Base-by-base conservation (phyloP, 2,888 invertebrate species). In the Deilephila elpenor region DNA sequence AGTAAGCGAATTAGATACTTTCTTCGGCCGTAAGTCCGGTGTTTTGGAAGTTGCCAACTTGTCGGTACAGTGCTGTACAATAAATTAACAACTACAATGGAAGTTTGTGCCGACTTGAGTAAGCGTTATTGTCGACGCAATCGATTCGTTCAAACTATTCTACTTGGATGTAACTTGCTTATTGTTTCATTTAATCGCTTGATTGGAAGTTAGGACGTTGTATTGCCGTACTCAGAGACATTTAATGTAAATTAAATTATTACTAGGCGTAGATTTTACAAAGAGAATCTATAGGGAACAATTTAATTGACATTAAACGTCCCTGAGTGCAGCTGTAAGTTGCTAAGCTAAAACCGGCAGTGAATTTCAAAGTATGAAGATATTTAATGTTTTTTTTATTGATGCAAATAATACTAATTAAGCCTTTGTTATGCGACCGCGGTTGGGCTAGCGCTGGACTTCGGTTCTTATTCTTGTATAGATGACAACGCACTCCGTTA, bases 21-120 rank as follows among this genome's bases (percentile, higher is more conserved):
- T 94, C 94, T 94, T 94, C 88, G 89, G 75, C 89, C 91, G 87
- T 94, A 94, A 94, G 93, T 93, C 94, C 93, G 93, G 93, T 89
- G 88, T 90, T 91, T 67, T 83, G 84, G 84, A 86, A 92, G 90
- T 93, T 91, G 79, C 85, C 83, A 89, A 92, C 85, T 92, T 91
- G 89, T 91, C 90, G 92, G 94, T 93, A 93, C 93, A 93, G 44
- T 44, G 37, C 93, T 90, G 89, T 79, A 78, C 78, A 76, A 83
- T 78, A 87, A 60, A 73, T 61, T 25, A 61, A 60, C 70, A 62
- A 73, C 56, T 73, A 70, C 67, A 74, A 67, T 72, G 62, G 37
- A 72, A 59, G 89, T 90, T 91, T 91, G 92, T 92, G 82, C 82
- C 79, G 59, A 71, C 71, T 59, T 34, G 85, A 88, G 80, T 84